Percentiles rank a stretch among this genome's conserved stretches.
Conservation (phyloP, 2,797 vertebrate species). For the Pangasius krempfi region DNA sequence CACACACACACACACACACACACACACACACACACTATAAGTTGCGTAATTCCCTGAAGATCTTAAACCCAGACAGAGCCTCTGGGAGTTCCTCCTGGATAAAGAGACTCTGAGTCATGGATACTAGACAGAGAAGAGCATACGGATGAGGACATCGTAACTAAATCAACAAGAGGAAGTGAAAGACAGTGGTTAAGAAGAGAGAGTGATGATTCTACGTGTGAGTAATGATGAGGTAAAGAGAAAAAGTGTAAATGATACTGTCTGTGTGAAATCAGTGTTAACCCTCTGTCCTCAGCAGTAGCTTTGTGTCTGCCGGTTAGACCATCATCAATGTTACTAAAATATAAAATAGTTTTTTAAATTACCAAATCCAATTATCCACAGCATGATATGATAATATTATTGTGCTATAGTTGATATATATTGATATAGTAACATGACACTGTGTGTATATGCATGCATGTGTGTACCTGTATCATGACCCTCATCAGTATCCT, state of each 20-base stretch:
- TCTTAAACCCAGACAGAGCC: constrained; percentile 15
- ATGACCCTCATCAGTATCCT: constrained; percentile 60
- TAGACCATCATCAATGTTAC: background rate
- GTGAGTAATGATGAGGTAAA: background rate
- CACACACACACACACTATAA: background rate
- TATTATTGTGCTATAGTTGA: background rate
- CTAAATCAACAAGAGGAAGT: background rate
- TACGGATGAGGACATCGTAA: background rate
- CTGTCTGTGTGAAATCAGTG: background rate
- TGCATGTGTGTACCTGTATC: constrained; percentile 60
- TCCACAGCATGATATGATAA: background rate
- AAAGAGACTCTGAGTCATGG: constrained; percentile 47
- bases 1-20: constrained; percentile 24
- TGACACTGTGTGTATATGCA: constrained; percentile 24
- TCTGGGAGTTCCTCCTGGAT: constrained; percentile 38
- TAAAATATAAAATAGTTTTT: background rate
- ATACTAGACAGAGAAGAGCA: constrained; percentile 17
- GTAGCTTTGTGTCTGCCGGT: background rate
- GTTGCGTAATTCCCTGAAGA: background rate
- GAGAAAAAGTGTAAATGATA: background rate
- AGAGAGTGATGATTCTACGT: background rate
- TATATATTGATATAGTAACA: too few species aligned
- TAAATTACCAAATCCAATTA: background rate
- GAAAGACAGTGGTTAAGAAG: background rate
- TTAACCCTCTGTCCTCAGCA: background rate